A percentile compares a stretch with the other conserved stretches of the same genome.
phyloP scores from a whole-genome alignment of 1,140 invertebrate species.

The Ceratina japonica region DNA sequence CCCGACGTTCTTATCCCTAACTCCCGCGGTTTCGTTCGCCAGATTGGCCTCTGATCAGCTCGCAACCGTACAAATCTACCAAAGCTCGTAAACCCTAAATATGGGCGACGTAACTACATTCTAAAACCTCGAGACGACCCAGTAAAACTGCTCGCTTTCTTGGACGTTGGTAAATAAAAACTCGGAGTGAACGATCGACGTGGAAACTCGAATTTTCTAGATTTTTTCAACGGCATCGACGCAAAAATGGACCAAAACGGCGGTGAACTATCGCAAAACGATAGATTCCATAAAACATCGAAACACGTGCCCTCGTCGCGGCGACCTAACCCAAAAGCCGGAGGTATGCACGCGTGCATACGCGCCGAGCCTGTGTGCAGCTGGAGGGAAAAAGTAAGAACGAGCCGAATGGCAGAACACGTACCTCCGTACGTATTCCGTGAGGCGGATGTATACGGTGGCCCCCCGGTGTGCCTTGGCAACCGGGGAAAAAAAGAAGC shows the following conservation, averaged over 20 bases:
- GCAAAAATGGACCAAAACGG: not conserved
- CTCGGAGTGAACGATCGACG: too few species aligned
- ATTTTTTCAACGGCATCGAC: not conserved
- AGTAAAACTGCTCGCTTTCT: too few species aligned
- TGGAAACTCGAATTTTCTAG: too few species aligned
- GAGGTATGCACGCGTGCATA: not conserved
- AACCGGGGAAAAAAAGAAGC: conserved; percentile 52
- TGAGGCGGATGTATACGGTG: conserved; percentile 34
- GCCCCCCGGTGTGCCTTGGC: conserved; percentile 46
- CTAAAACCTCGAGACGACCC: not conserved
- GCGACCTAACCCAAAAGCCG: not conserved
- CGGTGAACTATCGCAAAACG: not conserved
- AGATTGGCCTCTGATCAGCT: conserved; percentile 32
- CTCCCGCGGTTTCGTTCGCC: conserved; percentile 25
- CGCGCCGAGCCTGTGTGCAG: not conserved
- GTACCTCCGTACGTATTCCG: conserved; percentile 30
- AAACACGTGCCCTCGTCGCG: conserved; percentile 22
- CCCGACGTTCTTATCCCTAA: conserved; percentile 17
- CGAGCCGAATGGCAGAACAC: conserved; percentile 36
- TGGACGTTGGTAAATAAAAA: too few species aligned
- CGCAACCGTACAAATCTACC: not conserved
- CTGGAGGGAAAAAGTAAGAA: conserved; percentile 40
- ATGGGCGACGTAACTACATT: not conserved
- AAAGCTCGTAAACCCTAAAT: conserved; percentile 26
- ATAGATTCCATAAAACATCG: conserved; percentile 10